Base-by-base conservation (phyloP, 2,113 vertebrate genomes). In the Madoqua kirkii region DNA sequence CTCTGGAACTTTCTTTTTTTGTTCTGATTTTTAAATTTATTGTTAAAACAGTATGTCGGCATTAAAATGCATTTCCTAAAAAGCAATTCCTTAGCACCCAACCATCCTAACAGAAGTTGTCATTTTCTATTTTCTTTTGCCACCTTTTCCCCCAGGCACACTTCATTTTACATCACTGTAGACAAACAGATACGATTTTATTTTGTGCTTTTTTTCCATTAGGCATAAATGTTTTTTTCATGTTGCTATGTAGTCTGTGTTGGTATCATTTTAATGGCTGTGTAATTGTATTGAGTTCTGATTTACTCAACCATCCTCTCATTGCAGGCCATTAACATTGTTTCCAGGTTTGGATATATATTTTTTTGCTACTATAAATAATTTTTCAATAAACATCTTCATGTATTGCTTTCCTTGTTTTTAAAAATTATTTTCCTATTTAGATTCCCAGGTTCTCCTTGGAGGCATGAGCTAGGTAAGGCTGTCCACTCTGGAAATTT, bases 311-410 rank as follows among this genome's bases (percentile, higher is more conserved):
- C 85, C 54, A 76, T 89, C 55, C 29, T 36, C 71, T 96, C 74
- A 89, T 54, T 19, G 84, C 52, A 67, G 84, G 95, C 87, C 90
- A 55, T 92, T 90, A 90, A 87, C 83, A 74, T 95, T 76, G 62
- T 96, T 96, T 97, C 93, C 85, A 95, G 71, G 60, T 92, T 74
- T 83, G 74, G 54, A 48, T 40, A 36, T 83, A 23, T 83, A 55
- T 96, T 0, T 95, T 50, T 96, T 95, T 96, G 88, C 83, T 94
- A 40, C 95, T 97, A 97, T 97, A 97, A 97, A 98, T 98, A 98
- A 81, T 76, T 95, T 86, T 87, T 29, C 50, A 85, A 83, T 86
- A 94, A 96, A 92, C 91, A 94, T 67, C 67, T 52, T 96, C 50
- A n/a, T 40, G n/a, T 43, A 81, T 98, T 74, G 59, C 93, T 94